Base-by-base conservation (phyloP, 2,888 invertebrate genomes). In the Pseudeuparius sepicola region DNA sequence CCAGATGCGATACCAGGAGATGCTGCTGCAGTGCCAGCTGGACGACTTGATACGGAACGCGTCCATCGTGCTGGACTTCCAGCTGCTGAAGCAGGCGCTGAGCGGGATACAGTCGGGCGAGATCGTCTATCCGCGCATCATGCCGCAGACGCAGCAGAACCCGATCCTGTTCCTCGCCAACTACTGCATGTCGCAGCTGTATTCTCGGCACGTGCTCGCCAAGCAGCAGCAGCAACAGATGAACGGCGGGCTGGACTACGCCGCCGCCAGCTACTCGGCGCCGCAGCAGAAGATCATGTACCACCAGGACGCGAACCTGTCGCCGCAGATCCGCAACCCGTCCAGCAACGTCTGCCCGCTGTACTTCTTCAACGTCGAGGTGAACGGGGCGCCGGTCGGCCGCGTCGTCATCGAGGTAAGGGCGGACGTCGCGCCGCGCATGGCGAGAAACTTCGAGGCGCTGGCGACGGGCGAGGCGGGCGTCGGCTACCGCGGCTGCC, bases 401-500 rank as follows among this genome's bases (percentile, higher is more conserved):
- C 70, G 84, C 16, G 73, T 85, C 40, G 73, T 85, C 24, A 78
- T 85, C 45, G 83, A 83, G 58, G 81, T 82, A 16, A 69, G 80
- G 37, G 76, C 76, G 25, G 84, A 84, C 60, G 78, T 75, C 16
- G 84, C 85, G 11, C 85, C 84, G 11, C 78, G 78, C 55, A 84
- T 85, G 83, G 75, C 80, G 16, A 78, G 79, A 55, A 84, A 84
- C 60, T 85, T 85, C 56, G 72, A 75, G 33, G 70, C 76, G 13
- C 63, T 84, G 27, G 70, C 78, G 12, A 77, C 77, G 6, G 79
- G 82, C 29, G 82, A 82, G 52, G 68, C 75, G 17, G 82, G 84
- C 14, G 72, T 76, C 50, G 80, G 83, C 27, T 85, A 83, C 61
- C 79, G 78, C 50, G 84, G 84, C 24, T 85, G 85, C 59, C 68